Evolutionary conservation across 2,797 vertebrate genomes (phyloP), one percentile per base, ranked within the genome.

Genomic region (Lepidocolaptes lacrymiger): DNA sequence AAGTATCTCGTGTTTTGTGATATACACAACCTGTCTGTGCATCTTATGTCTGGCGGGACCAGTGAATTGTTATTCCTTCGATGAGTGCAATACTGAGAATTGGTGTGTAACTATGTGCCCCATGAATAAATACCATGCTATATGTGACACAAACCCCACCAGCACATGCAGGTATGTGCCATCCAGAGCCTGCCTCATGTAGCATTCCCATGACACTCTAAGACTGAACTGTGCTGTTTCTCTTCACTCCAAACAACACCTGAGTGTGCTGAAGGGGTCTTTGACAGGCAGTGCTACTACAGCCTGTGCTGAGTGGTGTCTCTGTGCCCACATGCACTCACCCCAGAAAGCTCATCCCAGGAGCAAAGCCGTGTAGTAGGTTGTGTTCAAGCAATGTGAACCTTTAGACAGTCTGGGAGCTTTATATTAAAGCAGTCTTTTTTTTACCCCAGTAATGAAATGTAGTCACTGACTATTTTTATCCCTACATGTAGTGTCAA

Each of bases 401-500:
- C 62, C 46, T 63, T 85, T 41, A 78, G 55, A 66, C 21, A 23
- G 27, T 54, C 13, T 91, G 61, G 34, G 79, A 88, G 28, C 34
- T 88, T 85, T 66, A 32, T 34, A 46, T 54, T 68, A 67, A 85
- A 80, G 41, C 32, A 71, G 44, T 10, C 13, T 24, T 49, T 80
- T 81, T 49, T 68, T 85, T 46, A 52, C 48, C 23, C 19, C 44
- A 89, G 48, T 66, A 91, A 75, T 4, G 4, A 82, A 85, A 74
- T 61, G 28, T 68, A 90, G 48, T 62, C 48, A 37, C 41, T 52
- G 68, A 43, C 74, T 92, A 52, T 71, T 95, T 93, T 94, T 91
- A 74, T 92, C 92, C 82, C 63, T 79, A 36, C 7, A 3, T 22
- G n/a, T 46, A 74, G 63, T 58, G 56, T 86, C 84, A 85, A 85